Conservation (phyloP, 2,797 vertebrate species). For the Gallinago nigripennis region DNA sequence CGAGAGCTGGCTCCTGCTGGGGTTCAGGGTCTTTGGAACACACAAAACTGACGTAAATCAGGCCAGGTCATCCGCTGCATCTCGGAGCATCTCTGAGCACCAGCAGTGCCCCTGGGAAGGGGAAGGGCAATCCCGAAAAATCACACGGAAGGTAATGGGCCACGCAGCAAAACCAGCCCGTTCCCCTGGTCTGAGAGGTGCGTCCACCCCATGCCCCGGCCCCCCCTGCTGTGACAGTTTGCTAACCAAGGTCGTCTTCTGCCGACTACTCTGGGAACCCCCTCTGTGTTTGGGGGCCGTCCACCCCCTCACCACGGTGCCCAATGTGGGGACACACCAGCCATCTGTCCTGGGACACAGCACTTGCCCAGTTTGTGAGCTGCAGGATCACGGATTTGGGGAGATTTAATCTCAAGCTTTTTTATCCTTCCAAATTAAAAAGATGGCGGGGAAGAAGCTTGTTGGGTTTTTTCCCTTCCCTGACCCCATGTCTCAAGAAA, state of each 20-base stretch:
- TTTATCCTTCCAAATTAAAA: slow-evolving; percentile 7
- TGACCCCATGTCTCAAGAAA: not conserved
- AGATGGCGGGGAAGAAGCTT: not conserved
- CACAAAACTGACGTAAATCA: not conserved
- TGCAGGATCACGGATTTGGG: not conserved
- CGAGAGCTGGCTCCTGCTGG: not conserved
- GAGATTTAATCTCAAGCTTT: slow-evolving; percentile 22
- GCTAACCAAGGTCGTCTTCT: not conserved
- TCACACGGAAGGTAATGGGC: not conserved
- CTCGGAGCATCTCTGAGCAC: not conserved
- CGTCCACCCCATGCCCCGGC: not conserved
- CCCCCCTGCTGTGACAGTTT: not conserved
- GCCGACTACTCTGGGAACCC: not conserved
- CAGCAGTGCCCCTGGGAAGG: not conserved
- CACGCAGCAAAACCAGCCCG: not conserved
- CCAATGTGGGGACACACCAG: not conserved
- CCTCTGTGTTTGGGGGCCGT: rapidly evolving
- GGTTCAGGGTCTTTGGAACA: not conserved
- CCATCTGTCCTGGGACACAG: not conserved
- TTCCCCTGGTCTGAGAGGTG: not conserved
- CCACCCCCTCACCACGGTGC: not conserved
- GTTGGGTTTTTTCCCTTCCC: not conserved
- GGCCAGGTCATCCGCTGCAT: not conserved
- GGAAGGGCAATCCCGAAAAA: not conserved
- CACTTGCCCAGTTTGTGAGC: not conserved